Evolutionary conservation across 1,140 invertebrate genomes (phyloP).

Genomic region (Diachasmimorpha longicaudata): DNA sequence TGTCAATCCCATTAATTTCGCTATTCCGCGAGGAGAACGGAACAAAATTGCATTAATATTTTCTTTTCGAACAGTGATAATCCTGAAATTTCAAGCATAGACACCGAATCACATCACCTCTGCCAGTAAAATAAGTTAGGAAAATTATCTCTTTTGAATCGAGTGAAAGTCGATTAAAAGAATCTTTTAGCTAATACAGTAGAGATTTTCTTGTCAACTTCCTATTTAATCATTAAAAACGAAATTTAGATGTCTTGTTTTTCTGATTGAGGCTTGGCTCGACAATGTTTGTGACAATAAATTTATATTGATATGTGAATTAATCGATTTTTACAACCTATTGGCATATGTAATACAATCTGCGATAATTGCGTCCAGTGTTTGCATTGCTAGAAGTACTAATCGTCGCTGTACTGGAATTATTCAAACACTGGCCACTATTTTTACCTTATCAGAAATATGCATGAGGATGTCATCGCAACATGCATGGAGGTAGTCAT

Average conservation of each 20-base stretch:
- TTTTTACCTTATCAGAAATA: too few relatives aligned
- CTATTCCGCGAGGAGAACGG: not conserved
- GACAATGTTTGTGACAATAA: not conserved
- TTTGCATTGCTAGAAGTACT: not conserved
- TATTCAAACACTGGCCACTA: too few relatives aligned
- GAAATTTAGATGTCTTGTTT: not conserved
- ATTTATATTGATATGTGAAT: not conserved
- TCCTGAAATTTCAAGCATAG: not conserved
- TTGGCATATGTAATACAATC: not conserved
- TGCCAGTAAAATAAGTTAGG: constrained; percentile 10
- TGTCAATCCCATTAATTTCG: not conserved
- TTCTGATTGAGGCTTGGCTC: constrained; percentile 10
- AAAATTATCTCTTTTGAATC: not conserved
- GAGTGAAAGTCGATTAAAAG: not conserved
- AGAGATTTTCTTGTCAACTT: not conserved
- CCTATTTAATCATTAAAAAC: not conserved
- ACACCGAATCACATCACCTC: not conserved
- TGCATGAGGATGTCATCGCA: too few relatives aligned
- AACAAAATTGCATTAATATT: not conserved
- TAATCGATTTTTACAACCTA: not conserved
- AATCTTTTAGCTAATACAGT: not conserved
- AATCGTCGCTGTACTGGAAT: not conserved
- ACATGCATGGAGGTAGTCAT: too few relatives aligned
- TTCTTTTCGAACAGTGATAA: constrained; percentile 7
- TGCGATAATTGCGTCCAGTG: constrained; percentile 9